Evolutionary conservation across 2,797 vertebrate genomes (phyloP), one percentile per base, ranked within the genome.

Genomic region (Vireo griseus): DNA sequence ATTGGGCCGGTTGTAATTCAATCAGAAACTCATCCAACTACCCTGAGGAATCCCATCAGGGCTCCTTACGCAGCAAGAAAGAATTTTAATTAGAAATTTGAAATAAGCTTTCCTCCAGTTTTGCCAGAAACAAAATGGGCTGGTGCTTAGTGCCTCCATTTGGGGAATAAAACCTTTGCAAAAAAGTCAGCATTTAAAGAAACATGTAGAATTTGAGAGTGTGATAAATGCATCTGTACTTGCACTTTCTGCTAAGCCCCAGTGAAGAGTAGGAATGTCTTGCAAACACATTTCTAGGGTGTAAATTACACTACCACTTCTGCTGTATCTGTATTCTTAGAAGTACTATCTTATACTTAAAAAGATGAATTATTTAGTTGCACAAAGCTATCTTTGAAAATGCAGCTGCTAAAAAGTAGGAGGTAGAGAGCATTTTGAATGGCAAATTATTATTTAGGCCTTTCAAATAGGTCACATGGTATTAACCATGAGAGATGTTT

Each of bases 41-140:
- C 92, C 91, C 91, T 87, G 71, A 95, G 91, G 92, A 93, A 92
- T 94, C 89, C 91, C 86, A 94, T 92, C 81, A 91, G 86, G 84
- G 52, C 84, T 96, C 63, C 92, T 95, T 69, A 92, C 6, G 0
- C 73, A 78, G 87, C 84, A 82, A 92, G 89, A 88, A 91, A 85
- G 87, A 93, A 94, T 89, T 93, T 91, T 93, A 96, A 96, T 96
- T 94, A 96, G 81, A 90, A 92, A 92, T 93, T 85, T 76, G 84
- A 96, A 94, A 93, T 92, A 96, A 89, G 78, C 74, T 94, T 92
- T 89, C 48, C 39, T 91, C 55, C 12, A 67, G 44, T 93, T 95
- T 87, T 95, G 81, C 92, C 86, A 85, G 94, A 59, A 93, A 95
- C 71, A 96, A 96, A 96, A 91, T 79, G 74, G 94, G 59, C 58